phyloP scores from a whole-genome alignment of 92 coral and sea anemone species.

The Actinostola sp. region DNA sequence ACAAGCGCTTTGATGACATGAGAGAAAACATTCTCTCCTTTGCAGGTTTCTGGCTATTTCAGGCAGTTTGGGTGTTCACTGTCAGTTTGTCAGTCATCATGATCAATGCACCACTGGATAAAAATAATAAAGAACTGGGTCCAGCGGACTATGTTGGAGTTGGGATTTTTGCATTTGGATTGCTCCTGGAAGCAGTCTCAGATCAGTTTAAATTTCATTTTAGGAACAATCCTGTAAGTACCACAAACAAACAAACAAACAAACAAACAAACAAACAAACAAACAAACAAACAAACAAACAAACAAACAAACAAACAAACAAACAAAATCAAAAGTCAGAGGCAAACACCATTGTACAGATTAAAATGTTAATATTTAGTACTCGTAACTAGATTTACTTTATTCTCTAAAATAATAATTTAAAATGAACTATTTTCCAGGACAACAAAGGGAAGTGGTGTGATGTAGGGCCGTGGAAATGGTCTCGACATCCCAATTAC shows the following conservation, averaged over 20 bases:
- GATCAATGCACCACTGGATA: slow-evolving; percentile 42
- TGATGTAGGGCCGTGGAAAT: slow-evolving; percentile 44
- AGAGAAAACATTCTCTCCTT: slow-evolving; percentile 35
- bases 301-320: neutral
- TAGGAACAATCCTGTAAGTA: slow-evolving; percentile 47
- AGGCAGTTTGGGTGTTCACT: slow-evolving; percentile 52
- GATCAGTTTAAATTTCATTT: slow-evolving; percentile 42
- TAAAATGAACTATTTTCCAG: slow-evolving; percentile 12
- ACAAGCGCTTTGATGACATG: slow-evolving; percentile 49
- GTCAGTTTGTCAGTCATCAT: slow-evolving; percentile 46
- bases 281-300: neutral
- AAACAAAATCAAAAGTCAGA: neutral
- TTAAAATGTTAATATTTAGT: too few species aligned
- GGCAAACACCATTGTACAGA: too few species aligned
- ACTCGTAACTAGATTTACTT: too few species aligned
- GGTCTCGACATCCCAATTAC: slow-evolving; percentile 56
- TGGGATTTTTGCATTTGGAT: slow-evolving; percentile 43
- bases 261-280: too few species aligned
- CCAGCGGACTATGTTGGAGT: slow-evolving; percentile 42
- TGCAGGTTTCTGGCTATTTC: slow-evolving; percentile 52
- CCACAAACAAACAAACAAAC: neutral
- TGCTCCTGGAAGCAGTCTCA: slow-evolving; percentile 40
- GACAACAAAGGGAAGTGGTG: slow-evolving; percentile 50
- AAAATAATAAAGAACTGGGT: slow-evolving; percentile 25
- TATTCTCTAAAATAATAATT: neutral